These are phyloP conservation scores for Gallinago solitaria DNA, from an alignment of 2,797 vertebrate genomes.

Conservation along the genomic window DNA sequence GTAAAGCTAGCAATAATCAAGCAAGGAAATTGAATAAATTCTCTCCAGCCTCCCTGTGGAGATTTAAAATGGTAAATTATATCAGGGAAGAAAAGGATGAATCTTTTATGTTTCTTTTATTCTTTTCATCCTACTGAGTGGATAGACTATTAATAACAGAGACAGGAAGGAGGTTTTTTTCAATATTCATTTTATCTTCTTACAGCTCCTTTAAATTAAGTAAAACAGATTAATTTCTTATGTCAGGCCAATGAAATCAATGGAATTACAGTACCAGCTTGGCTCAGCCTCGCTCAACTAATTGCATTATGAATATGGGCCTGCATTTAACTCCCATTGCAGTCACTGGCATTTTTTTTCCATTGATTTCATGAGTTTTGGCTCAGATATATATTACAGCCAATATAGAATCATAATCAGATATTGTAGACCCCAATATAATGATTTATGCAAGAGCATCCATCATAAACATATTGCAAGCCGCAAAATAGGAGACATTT, in stretches of 20 bases:
- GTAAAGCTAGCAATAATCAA: background rate
- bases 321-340: background rate
- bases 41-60: background rate
- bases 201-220: conserved; percentile 55
- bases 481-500: background rate
- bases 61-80: conserved; percentile 37
- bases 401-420: background rate
- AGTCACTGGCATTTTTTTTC: background rate
- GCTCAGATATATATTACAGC: background rate
- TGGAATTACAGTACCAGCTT: conserved; percentile 28
- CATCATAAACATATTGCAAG: background rate
- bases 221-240: conserved; percentile 55
- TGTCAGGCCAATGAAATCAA: conserved; percentile 53
- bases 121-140: conserved; percentile 9
- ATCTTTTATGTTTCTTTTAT: conserved; percentile 41
- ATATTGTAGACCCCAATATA: background rate
- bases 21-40: conserved; percentile 18
- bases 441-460: background rate
- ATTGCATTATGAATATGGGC: conserved; percentile 19
- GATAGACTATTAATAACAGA: conserved; percentile 43
- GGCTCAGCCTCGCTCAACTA: conserved; percentile 19
- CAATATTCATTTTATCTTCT: conserved; percentile 34
- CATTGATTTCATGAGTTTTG: background rate
- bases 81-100: background rate
- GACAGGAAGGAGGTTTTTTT: background rate